phyloP scores from a whole-genome alignment of 2,113 vertebrate species.

The Propithecus coquereli region DNA sequence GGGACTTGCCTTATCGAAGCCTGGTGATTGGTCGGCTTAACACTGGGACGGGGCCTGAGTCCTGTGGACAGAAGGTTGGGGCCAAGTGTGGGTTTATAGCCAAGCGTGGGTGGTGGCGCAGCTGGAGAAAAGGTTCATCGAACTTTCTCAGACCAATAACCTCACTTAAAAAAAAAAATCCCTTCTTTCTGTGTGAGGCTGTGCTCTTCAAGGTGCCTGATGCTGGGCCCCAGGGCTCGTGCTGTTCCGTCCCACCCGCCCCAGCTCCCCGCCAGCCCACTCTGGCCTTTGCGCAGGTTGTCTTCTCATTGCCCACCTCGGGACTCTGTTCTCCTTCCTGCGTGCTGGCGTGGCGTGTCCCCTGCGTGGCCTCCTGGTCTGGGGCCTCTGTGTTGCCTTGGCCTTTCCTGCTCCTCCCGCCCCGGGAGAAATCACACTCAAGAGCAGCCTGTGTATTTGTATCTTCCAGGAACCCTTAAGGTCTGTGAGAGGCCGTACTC shows the following conservation, averaged over 20 bases:
- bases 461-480: not conserved
- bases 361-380: too few species aligned
- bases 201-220: not conserved
- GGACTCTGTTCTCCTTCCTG: not conserved
- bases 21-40: not conserved
- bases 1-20: not conserved
- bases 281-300: not conserved
- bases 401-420: not conserved
- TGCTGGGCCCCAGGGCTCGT: not conserved
- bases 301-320: too few species aligned
- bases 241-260: not conserved
- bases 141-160: not conserved
- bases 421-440: not conserved
- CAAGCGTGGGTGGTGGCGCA: not conserved
- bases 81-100: too few species aligned
- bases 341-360: not conserved
- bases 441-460: too few species aligned
- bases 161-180: not conserved
- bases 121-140: not conserved
- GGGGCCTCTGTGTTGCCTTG: not conserved
- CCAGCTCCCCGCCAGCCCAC: not conserved
- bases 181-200: not conserved
- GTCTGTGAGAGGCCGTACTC: not conserved
- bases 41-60: not conserved
- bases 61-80: not conserved